Base-by-base conservation (phyloP, 1,140 invertebrate species). In the Trichonephila clavipes region DNA sequence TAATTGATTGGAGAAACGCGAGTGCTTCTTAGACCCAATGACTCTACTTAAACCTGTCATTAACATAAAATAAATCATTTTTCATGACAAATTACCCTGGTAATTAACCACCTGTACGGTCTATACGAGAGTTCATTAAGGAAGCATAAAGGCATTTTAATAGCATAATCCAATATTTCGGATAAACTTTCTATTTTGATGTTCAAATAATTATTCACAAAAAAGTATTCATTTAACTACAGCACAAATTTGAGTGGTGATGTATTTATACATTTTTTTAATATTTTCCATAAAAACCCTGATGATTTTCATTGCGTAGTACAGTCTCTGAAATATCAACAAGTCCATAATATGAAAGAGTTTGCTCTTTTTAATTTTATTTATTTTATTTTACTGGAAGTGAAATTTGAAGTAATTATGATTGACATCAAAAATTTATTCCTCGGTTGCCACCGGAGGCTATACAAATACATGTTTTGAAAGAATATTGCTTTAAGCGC, bases 31-130 rank as follows among this genome's bases (percentile, higher is more conserved):
- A 40, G 0, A 83, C 21, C 82, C 51, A 83, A 10, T 24, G n/a
- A 83, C 40, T 83, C n/a, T 83, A 83, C 77, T n/a, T 59, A 4
- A 83, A n/a, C 51, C 82, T 59, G 51, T 59, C 51, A 83, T 83
- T 83, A 83, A 0, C 10, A 59, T 12, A 2, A 14, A 51, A 83
- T 83, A 58, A 83, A 83, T 83, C 82, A 83, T 58, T 19, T 28
- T 58, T 28, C 82, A 58, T n/a, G 82, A 83, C 82, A 83, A 83
- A 83, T 83, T 51, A 83, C 19, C 3, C 0, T 1, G 8, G 21
- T 59, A 83, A 83, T 83, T 58, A 83, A 83, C 82, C 44, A 83
- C 51, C 44, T 58, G 44, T 10, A 12, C 44, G 1, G n/a, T 83
- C 16, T 59, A 58, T 51, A 40, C 28, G 24, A 3, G 28, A 34